Percentiles rank a stretch among this genome's conserved stretches.
Conservation (phyloP, 2,113 vertebrate genomes). For the Aix galericulata region DNA sequence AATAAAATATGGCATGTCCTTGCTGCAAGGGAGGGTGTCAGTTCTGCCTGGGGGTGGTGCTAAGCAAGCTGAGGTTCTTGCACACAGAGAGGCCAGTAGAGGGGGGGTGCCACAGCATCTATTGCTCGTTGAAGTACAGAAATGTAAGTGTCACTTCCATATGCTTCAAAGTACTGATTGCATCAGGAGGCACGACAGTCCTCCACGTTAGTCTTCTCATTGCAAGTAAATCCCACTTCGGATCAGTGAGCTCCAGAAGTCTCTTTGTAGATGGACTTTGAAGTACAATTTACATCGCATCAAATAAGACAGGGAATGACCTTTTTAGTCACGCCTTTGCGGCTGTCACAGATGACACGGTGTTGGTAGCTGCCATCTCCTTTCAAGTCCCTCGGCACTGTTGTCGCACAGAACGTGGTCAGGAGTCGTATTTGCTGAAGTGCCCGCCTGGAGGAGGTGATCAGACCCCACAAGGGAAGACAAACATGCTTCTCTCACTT, state of each 20-base stretch:
- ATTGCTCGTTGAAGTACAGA: conserved; percentile 15
- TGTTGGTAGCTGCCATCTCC: conserved; percentile 21
- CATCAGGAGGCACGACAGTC: background rate
- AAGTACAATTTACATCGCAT: conserved; percentile 26
- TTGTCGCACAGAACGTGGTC: background rate
- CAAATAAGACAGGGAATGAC: conserved; percentile 9
- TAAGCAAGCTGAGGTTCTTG: background rate
- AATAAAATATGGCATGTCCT: background rate
- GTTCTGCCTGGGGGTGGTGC: background rate
- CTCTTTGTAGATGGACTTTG: conserved; percentile 17
- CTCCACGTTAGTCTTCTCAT: background rate
- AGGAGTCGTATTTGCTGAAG: background rate
- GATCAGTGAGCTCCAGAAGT: background rate
- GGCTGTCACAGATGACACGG: background rate
- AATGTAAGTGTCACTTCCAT: conserved; percentile 17
- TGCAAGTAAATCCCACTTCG: background rate
- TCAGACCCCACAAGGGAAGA: background rate
- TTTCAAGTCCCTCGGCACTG: conserved; percentile 5
- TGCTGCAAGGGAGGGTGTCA: background rate
- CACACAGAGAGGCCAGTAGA: background rate
- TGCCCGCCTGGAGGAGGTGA: background rate
- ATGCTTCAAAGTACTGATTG: conserved; percentile 8
- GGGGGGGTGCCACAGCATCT: background rate
- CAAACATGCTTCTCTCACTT: background rate
- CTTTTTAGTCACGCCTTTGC: conserved; percentile 54